Evolutionary conservation across 2,888 invertebrate species (phyloP).

Genomic region (Sussaba pulchella): DNA sequence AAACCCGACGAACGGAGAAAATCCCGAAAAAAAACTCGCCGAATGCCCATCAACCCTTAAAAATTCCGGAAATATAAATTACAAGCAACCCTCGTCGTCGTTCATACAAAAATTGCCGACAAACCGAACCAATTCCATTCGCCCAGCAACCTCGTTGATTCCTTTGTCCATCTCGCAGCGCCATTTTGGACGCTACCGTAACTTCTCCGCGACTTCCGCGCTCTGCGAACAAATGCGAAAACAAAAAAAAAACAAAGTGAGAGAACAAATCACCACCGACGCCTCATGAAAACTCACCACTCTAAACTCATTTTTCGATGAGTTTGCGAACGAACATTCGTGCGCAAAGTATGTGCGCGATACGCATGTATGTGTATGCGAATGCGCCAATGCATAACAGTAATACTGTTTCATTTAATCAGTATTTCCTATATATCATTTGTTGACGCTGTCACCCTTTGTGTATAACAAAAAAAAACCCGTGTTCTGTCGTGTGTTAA

Average conservation of each 20-base stretch:
- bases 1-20: neutral
- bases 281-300: neutral
- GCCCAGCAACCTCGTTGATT: neutral
- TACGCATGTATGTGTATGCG: slow-evolving; percentile 69
- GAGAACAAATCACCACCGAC: no score
- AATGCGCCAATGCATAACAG: slow-evolving; percentile 80
- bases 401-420: slow-evolving; percentile 76
- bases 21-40: no score
- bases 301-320: neutral
- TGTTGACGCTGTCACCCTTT: slow-evolving; percentile 81
- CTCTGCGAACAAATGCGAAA: no score
- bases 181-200: slow-evolving; percentile 21
- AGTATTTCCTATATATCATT: slow-evolving; percentile 81
- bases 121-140: no score
- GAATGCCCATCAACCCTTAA: no score
- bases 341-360: neutral
- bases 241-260: no score
- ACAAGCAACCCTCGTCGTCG: no score
- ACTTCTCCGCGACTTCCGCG: neutral
- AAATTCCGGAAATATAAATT: no score
- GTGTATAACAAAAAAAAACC: slow-evolving; percentile 75
- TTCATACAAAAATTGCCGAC: no score
- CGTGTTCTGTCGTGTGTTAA: slow-evolving; percentile 16
- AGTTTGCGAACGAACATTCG: slow-evolving; percentile 1
- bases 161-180: neutral